Conservation (phyloP, 1,140 invertebrate species). For the Megathymus violae region DNA sequence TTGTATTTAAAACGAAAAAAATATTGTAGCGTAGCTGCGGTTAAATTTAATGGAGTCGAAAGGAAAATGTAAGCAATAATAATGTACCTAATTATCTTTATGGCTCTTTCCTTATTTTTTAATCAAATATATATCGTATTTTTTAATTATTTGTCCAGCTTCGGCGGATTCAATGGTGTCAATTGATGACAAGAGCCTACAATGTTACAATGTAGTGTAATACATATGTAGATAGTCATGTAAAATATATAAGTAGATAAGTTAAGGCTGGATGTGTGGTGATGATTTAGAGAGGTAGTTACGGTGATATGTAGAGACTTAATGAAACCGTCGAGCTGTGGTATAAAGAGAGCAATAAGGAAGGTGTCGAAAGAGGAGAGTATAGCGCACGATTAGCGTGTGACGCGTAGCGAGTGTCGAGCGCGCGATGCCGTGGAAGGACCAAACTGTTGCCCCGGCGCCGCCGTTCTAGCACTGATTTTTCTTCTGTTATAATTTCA, state of each 20-base stretch:
- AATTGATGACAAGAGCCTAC: constrained; percentile 75
- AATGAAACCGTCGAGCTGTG: constrained; percentile 82
- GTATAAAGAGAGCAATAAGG: constrained; percentile 80
- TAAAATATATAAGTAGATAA: constrained; percentile 50
- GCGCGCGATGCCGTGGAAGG: constrained; percentile 52
- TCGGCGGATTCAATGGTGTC: constrained; percentile 62
- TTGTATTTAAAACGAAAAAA: constrained; percentile 59
- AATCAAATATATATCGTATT: constrained; percentile 58
- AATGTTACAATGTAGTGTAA: constrained; percentile 57
- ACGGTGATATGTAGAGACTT: constrained; percentile 81
- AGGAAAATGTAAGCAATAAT: constrained; percentile 73
- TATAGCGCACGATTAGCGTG: constrained; percentile 68
- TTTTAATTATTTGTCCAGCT: constrained; percentile 68
- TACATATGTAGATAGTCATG: constrained; percentile 59
- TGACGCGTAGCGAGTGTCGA: constrained; percentile 50
- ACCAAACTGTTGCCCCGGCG: constrained; percentile 67
- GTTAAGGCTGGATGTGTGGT: constrained; percentile 54
- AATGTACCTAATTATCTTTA: constrained; percentile 71
- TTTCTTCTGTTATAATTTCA: too few relatives aligned
- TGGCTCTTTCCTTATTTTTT: constrained; percentile 67
- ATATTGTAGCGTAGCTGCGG: constrained; percentile 57
- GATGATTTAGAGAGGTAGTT: constrained; percentile 70
- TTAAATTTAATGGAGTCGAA: constrained; percentile 55
- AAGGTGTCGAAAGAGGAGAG: constrained; percentile 67
- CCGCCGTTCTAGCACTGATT: constrained; percentile 29